Base-by-base conservation (phyloP, 2,797 vertebrate species). In the Microhierax caerulescens region DNA sequence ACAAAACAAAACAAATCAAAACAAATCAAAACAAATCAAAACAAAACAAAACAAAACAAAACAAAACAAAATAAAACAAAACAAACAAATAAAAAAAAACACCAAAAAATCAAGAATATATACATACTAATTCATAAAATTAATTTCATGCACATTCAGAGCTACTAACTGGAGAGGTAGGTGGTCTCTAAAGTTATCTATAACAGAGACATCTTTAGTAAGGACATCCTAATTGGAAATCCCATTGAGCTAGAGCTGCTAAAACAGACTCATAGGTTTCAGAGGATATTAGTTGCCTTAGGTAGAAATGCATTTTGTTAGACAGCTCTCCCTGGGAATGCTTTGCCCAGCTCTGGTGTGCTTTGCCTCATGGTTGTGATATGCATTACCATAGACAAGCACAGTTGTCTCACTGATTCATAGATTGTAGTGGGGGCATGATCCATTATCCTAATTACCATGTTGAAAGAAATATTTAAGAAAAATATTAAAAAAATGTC, bases 221-320 rank as follows among this genome's bases (percentile, higher is more conserved):
- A 91, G 72, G 70, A 91, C 60, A 70, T 22, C 20, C 48, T 94
- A 89, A 94, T 91, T 95, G 80, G 92, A 95, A 94, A 95, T 96
- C 77, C 80, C 72, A 83, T 85, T 0, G 1, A 92, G 80, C 90
- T 53, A 72, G 51, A 47, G 83, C 43, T 76, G 74, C 32, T 94
- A 45, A 95, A 95, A 91, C 37, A 90, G 86, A 72, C 80, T 92
- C 60, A 28, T 37, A 82, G 91, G 56, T 94, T 94, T 96, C 80
- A 82, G 73, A 93, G 63, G 67, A 93, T 90, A 82, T 94, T 87
- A 95, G 59, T 73, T 90, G 93, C 83, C 92, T 82, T 89, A 90
- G 90, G 92, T 94, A 84, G 90, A 92, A 96, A 93, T 67, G 67
- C 14, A 53, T 92, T 94, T 94, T 95, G 70, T 90, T 84, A 93